phyloP scores from a whole-genome alignment of 2,797 vertebrate species.

The Myripristis jacobus region DNA sequence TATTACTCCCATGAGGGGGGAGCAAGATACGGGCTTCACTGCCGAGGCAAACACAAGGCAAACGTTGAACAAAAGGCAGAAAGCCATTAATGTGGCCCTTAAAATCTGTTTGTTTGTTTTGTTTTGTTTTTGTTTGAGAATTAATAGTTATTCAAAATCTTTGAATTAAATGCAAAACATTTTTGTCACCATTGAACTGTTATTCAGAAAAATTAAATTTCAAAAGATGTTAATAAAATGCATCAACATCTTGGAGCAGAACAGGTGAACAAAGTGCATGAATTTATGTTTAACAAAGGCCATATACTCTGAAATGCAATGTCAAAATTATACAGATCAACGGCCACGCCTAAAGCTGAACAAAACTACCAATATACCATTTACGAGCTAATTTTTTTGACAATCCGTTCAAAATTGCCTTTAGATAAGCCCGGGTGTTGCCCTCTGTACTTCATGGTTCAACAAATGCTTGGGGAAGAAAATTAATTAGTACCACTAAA shows the following conservation, averaged over 20 bases:
- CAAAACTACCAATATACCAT: neutral
- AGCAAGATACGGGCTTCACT: neutral
- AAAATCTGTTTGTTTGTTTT: neutral
- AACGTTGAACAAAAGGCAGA: conserved; percentile 29
- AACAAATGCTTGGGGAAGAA: neutral
- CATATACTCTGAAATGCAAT: neutral
- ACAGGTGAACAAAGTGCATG: neutral
- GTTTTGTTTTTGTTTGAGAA: neutral
- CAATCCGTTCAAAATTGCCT: neutral
- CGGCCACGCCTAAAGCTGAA: neutral
- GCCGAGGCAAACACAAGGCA: conserved; percentile 13
- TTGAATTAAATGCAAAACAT: neutral
- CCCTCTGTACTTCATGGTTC: neutral
- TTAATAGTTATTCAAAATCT: conserved; percentile 4
- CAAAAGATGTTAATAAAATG: neutral
- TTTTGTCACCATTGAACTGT: neutral
- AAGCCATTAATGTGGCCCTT: neutral
- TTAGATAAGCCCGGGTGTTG: neutral
- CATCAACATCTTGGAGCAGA: too few relatives aligned
- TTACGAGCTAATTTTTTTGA: neutral
- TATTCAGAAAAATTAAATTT: too few relatives aligned
- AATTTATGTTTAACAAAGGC: neutral
- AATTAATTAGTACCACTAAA: neutral
- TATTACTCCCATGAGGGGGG: conserved; percentile 22
- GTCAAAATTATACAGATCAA: neutral